Evolutionary conservation across 1,140 invertebrate genomes (phyloP).

Genomic region (Magallana ariakensis): DNA sequence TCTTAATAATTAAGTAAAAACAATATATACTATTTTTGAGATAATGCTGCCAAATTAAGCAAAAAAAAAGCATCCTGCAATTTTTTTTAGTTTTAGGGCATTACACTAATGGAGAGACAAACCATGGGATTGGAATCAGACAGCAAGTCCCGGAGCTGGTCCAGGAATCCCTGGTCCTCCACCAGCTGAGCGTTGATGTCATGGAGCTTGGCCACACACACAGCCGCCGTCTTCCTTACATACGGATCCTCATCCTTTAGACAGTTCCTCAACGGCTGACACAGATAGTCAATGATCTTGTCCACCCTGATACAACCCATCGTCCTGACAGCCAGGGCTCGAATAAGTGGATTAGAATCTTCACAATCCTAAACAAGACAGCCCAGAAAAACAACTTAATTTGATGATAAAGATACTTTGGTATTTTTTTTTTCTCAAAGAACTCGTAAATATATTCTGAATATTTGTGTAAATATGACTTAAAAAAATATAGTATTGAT

Average conservation of each 20-base stretch:
- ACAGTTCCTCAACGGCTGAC: slow-evolving; percentile 98
- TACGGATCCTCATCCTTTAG: slow-evolving; percentile 99
- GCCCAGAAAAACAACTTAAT: too few relatives aligned
- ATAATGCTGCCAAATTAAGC: too few relatives aligned
- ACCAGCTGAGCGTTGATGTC: slow-evolving; percentile 99
- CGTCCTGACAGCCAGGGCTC: slow-evolving; percentile 98
- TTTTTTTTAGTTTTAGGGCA: neutral
- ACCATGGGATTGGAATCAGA: slow-evolving; percentile 99
- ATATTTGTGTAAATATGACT: neutral
- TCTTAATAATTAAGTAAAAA: too few relatives aligned
- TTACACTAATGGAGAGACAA: slow-evolving; percentile 55
- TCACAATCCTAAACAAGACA: slow-evolving; percentile 93
- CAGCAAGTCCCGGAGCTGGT: slow-evolving; percentile 96
- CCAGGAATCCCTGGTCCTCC: slow-evolving; percentile 98
- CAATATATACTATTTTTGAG: too few relatives aligned
- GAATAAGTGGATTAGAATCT: slow-evolving; percentile 99
- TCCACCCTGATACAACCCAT: slow-evolving; percentile 99
- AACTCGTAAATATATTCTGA: neutral
- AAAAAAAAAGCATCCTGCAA: too few relatives aligned
- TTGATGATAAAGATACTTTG: too few relatives aligned
- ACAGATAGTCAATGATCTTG: slow-evolving; percentile 99
- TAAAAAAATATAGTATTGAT: neutral
- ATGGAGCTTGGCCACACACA: slow-evolving; percentile 99
- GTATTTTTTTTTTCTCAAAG: too few relatives aligned
- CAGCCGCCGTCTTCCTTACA: slow-evolving; percentile 99